Conservation (phyloP, 2,113 vertebrate genomes). For the Psephotus haematonotus region DNA sequence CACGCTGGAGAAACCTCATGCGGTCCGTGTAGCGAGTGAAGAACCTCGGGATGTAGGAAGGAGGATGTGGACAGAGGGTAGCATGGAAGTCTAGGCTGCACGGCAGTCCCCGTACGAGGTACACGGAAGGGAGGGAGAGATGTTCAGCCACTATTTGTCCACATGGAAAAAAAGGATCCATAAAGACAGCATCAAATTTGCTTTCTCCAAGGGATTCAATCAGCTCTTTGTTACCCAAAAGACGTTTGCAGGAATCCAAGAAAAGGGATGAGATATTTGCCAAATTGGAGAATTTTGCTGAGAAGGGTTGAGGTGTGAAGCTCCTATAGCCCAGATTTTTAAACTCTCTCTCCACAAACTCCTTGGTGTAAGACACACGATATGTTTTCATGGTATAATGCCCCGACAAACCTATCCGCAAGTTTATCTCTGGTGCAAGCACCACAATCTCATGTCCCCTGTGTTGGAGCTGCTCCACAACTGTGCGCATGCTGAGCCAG, state of each 20-base stretch:
- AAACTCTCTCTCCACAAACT: conserved; percentile 58
- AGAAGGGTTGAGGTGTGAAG: conserved; percentile 52
- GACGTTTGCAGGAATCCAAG: conserved; percentile 64
- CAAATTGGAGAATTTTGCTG: conserved; percentile 58
- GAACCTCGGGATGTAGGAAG: conserved; percentile 73
- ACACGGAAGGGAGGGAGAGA: conserved; percentile 78
- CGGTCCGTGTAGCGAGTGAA: conserved; percentile 64
- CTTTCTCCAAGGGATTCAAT: conserved; percentile 62
- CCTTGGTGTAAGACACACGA: conserved; percentile 73
- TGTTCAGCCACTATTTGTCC: conserved; percentile 77
- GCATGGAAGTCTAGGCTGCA: conserved; percentile 71
- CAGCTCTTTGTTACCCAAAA: conserved; percentile 72
- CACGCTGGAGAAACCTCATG: conserved; percentile 77
- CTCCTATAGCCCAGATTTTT: not conserved
- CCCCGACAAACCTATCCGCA: conserved; percentile 70
- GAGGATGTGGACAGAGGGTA: conserved; percentile 73
- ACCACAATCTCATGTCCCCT: conserved; percentile 80
- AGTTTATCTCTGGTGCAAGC: conserved; percentile 76
- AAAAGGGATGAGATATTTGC: conserved; percentile 45
- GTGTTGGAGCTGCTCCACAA: conserved; percentile 75
- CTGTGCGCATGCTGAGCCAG: conserved; percentile 75
- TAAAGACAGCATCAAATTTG: conserved; percentile 76
- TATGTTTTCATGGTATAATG: conserved; percentile 70
- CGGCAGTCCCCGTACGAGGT: conserved; percentile 72
- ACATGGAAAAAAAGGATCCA: conserved; percentile 80